Conservation (phyloP, 1,140 invertebrate species). For the Bombus breviceps region DNA sequence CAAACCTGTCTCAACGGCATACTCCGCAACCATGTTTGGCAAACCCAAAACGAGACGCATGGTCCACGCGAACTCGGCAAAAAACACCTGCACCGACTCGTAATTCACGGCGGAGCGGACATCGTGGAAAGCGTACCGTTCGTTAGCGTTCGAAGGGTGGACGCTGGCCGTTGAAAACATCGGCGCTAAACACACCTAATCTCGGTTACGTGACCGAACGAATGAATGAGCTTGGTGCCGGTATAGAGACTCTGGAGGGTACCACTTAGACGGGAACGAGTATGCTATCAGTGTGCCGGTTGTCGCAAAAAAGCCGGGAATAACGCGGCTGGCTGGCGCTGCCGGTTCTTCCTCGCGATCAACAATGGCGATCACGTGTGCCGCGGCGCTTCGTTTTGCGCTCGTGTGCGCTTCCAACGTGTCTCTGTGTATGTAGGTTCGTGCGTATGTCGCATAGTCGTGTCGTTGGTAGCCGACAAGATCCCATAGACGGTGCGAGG, state of each 20-base stretch:
- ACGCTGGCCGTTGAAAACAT: constrained; percentile 34
- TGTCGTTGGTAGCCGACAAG: constrained; percentile 38
- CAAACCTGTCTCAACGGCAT: background rate
- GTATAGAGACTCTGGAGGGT: background rate
- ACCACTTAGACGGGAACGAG: constrained; percentile 25
- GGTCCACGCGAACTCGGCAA: background rate
- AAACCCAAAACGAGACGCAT: background rate
- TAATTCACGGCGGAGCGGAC: background rate
- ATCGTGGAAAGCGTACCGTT: background rate
- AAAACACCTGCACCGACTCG: background rate
- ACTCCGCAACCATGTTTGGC: background rate
- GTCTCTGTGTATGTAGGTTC: background rate
- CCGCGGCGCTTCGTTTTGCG: constrained; percentile 50
- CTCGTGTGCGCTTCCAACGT: background rate
- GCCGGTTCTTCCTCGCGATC: constrained; percentile 62
- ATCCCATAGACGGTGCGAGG: constrained; percentile 54
- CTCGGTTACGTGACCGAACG: constrained; percentile 51
- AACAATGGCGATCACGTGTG: constrained; percentile 77
- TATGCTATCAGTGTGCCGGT: constrained; percentile 45
- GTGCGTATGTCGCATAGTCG: constrained; percentile 24
- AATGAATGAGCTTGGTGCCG: constrained; percentile 53
- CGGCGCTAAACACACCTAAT: constrained; percentile 52
- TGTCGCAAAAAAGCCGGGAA: constrained; percentile 67
- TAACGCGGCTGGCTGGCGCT: constrained; percentile 65
- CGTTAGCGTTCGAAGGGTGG: background rate